Evolutionary conservation across 53 echinoderm and acorn worm genomes (phyloP).

Genomic region (Temnopleurus reevesii): DNA sequence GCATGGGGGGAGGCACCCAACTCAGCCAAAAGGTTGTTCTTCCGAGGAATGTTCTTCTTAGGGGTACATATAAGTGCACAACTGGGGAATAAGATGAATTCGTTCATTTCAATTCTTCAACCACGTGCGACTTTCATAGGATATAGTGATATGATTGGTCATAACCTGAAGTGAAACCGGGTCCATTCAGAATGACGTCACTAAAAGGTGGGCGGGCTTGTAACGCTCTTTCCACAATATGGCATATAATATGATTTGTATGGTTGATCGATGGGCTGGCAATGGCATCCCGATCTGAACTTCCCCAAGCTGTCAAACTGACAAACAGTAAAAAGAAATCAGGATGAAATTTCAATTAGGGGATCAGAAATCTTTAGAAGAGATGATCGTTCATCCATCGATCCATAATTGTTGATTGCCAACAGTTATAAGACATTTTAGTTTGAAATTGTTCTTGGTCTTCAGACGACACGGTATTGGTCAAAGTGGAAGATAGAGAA

Average conservation of each 20-base stretch:
- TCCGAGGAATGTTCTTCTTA: too few relatives aligned
- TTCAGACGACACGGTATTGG: too few relatives aligned
- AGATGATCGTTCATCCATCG: neutral
- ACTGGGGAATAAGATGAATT: too few relatives aligned
- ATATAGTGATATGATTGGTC: neutral
- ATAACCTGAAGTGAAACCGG: neutral
- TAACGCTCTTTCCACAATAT: neutral
- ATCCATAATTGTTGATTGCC: too few relatives aligned
- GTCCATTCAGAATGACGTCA: neutral
- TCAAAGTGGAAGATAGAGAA: too few relatives aligned
- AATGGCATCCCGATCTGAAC: neutral
- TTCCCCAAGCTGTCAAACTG: neutral
- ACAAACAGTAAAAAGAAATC: neutral
- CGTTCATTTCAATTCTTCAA: too few relatives aligned
- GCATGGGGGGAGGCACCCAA: too few relatives aligned
- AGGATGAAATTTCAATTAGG: conserved; percentile 27
- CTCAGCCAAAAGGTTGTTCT: too few relatives aligned
- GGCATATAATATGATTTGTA: neutral
- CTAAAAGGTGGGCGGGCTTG: neutral
- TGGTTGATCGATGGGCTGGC: neutral
- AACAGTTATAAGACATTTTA: too few relatives aligned
- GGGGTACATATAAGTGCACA: too few relatives aligned
- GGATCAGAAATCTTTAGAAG: neutral
- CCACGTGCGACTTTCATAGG: too few relatives aligned
- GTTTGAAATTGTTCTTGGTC: too few relatives aligned